Conservation (phyloP, 2,113 vertebrate species). For the Notothenia rossii region DNA sequence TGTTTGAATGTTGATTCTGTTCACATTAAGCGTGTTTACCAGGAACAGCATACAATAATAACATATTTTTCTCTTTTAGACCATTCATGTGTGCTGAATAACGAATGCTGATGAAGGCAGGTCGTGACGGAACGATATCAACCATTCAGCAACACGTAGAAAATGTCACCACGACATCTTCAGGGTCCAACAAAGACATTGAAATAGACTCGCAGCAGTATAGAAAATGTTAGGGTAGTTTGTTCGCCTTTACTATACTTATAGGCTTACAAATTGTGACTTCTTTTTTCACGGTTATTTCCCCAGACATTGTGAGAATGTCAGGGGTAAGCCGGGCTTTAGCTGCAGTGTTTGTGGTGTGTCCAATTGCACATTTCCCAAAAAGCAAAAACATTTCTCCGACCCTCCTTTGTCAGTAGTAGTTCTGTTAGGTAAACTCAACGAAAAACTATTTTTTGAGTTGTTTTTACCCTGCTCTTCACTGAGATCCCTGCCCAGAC, state of each 20-base stretch:
- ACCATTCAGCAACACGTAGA: not conserved
- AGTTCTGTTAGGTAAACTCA: not conserved
- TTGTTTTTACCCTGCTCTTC: not conserved
- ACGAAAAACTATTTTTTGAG: conserved; percentile 4
- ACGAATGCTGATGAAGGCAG: not conserved
- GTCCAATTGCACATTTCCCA: not conserved
- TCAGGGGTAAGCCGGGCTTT: not conserved
- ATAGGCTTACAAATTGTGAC: too few relatives aligned
- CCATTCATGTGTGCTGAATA: not conserved
- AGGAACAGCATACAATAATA: not conserved
- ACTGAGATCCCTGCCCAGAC: not conserved
- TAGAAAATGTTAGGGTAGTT: not conserved
- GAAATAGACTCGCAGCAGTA: not conserved
- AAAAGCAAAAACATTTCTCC: not conserved
- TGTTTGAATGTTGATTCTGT: not conserved
- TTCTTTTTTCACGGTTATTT: too few relatives aligned
- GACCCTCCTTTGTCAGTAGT: not conserved
- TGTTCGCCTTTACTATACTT: not conserved
- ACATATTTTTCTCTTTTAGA: not conserved
- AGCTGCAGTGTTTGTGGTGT: not conserved
- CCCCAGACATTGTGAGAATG: not conserved
- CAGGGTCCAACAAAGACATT: not conserved
- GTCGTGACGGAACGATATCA: not conserved
- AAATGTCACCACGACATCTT: not conserved
- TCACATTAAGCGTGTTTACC: not conserved